Percentiles rank a stretch among this genome's conserved stretches.
Evolutionary conservation across 2,797 vertebrate species (phyloP).

Genomic region (Poecilia gillii): DNA sequence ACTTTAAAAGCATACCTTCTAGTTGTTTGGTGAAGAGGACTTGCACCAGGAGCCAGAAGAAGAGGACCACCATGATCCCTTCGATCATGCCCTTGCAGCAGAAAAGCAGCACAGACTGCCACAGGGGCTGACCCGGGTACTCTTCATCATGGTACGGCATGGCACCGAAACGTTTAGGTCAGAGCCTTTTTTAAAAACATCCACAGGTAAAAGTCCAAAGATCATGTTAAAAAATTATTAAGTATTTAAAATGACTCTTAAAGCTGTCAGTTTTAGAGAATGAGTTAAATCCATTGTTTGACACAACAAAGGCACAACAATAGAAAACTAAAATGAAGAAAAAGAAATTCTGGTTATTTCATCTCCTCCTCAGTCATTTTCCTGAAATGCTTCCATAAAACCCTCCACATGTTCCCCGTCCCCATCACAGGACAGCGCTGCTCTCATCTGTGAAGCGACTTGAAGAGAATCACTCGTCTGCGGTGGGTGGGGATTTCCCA

Average conservation of each 20-base stretch:
- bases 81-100: conserved; percentile 84
- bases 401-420: conserved; percentile 4
- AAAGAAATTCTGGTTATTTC: background rate
- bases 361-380: background rate
- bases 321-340: conserved; percentile 3
- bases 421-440: conserved; percentile 35
- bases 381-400: conserved; percentile 13
- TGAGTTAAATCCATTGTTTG: conserved; percentile 31
- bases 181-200: conserved; percentile 33
- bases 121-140: conserved; percentile 75
- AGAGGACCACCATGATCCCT: conserved; percentile 81
- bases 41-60: conserved; percentile 84
- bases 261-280: conserved; percentile 11
- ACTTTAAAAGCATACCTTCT: conserved; percentile 70
- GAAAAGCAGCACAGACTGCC: conserved; percentile 80
- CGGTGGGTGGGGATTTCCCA: conserved; percentile 41
- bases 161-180: conserved; percentile 20
- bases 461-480: conserved; percentile 34
- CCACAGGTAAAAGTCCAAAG: conserved; percentile 20
- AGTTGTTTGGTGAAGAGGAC: conserved; percentile 83
- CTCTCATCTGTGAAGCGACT: conserved; percentile 45
- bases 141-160: conserved; percentile 78
- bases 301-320: conserved; percentile 21
- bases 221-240: conserved; percentile 13
- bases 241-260: conserved; percentile 14